phyloP scores from a whole-genome alignment of 1,140 invertebrate genomes.

The Penaeus vannamei region DNA sequence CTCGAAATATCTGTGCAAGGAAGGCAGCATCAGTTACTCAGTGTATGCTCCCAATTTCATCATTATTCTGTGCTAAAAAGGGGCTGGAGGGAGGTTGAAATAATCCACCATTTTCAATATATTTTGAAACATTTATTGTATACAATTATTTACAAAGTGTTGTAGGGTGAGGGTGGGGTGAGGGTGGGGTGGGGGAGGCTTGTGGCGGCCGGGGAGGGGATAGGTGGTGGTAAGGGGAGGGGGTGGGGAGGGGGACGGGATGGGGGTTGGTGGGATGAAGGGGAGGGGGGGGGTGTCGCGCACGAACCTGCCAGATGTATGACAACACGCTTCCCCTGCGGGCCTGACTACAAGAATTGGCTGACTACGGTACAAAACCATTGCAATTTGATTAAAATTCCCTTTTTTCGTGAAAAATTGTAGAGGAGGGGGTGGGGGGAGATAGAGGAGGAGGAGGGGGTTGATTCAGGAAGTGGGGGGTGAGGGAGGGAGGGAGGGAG shows the following conservation, averaged over 20 bases:
- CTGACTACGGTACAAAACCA: conserved; percentile 27
- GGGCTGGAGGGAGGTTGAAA: neutral
- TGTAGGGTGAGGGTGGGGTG: too few species aligned
- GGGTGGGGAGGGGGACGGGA: too few species aligned
- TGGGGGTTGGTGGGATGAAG: neutral
- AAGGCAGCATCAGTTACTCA: too few species aligned
- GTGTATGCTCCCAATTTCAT: neutral
- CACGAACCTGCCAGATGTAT: conserved; percentile 12
- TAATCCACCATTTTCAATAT: neutral
- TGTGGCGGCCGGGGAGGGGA: neutral
- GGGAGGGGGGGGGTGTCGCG: neutral
- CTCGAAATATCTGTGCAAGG: too few species aligned
- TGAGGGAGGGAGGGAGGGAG: too few species aligned
- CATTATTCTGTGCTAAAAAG: neutral
- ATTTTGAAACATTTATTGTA: conserved; percentile 36
- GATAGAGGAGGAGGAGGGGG: too few species aligned
- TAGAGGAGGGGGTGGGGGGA: too few species aligned
- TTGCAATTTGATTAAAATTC: conserved; percentile 22
- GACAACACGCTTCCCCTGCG: neutral
- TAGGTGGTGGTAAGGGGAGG: too few species aligned
- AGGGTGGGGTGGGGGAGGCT: neutral
- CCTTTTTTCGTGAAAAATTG: conserved; percentile 18
- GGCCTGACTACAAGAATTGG: conserved; percentile 2
- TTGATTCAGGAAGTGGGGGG: too few species aligned
- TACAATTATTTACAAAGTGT: conserved; percentile 30